A percentile compares a stretch with the other conserved stretches of the same genome.
phyloP scores from a whole-genome alignment of 2,888 invertebrate genomes.

The Tenthredo scrophulariae region DNA sequence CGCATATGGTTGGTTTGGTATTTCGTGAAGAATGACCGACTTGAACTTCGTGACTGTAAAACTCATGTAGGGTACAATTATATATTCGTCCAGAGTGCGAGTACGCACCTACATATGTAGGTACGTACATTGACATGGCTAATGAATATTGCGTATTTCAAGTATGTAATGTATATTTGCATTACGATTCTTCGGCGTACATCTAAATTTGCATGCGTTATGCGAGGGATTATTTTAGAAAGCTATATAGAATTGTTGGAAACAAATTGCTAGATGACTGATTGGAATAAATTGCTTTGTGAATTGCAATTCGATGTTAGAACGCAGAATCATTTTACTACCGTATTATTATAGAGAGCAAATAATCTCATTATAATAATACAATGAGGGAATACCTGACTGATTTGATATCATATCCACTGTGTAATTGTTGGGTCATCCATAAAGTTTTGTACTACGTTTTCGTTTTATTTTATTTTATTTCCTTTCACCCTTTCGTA shows the following conservation, averaged over 20 bases:
- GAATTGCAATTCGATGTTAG: not conserved
- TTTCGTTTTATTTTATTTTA: not conserved
- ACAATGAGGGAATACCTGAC: not conserved
- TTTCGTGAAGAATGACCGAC: constrained; percentile 2
- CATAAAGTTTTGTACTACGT: not conserved
- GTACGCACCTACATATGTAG: not conserved
- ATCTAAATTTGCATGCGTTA: constrained; percentile 4
- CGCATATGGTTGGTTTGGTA: not conserved
- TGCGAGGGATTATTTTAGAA: constrained; percentile 35
- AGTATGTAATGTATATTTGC: constrained; percentile 19
- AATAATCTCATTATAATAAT: not conserved
- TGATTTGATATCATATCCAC: not conserved
- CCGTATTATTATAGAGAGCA: not conserved
- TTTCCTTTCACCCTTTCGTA: constrained; percentile 4
- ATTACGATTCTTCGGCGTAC: constrained; percentile 5
- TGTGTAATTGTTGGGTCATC: not conserved
- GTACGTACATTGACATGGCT: not conserved
- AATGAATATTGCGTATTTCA: constrained; percentile 46
- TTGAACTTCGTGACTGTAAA: constrained; percentile 7
- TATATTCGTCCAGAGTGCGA: not conserved
- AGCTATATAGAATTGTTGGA: constrained; percentile 28
- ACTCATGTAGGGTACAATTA: constrained; percentile 21
- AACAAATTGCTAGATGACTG: not conserved
- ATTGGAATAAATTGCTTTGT: not conserved
- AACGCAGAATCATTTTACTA: not conserved